Conservation (phyloP, 2,888 invertebrate genomes). For the Maniola hyperantus region DNA sequence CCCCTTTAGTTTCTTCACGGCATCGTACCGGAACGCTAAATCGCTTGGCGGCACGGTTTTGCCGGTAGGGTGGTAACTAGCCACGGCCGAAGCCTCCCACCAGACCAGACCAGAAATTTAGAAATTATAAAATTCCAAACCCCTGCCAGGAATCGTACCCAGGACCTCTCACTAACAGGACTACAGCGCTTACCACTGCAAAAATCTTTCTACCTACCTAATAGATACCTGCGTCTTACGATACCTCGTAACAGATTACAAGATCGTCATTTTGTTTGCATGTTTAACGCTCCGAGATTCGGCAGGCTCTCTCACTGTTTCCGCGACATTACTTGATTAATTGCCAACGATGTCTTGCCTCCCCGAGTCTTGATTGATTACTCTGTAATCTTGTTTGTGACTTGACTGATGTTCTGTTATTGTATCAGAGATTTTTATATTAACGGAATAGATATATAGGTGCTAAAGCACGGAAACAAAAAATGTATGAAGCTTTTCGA, state of each 20-base stretch:
- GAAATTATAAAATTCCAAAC: no score
- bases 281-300: slow-evolving; percentile 19
- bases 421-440: slow-evolving; percentile 59
- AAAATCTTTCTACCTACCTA: no score
- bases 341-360: slow-evolving; percentile 61
- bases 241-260: background rate
- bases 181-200: no score
- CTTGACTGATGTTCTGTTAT: slow-evolving; percentile 69
- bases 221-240: no score
- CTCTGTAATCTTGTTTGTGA: slow-evolving; percentile 78
- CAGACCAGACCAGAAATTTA: no score
- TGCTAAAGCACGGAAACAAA: background rate
- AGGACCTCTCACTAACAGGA: no score
- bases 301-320: slow-evolving; percentile 50
- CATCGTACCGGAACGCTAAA: no score
- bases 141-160: no score
- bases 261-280: slow-evolving; percentile 14
- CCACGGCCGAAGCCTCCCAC: no score
- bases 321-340: slow-evolving; percentile 70
- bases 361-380: slow-evolving; percentile 68
- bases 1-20: no score
- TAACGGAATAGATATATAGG: slow-evolving; percentile 4
- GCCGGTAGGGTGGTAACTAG: no score
- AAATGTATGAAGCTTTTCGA: background rate
- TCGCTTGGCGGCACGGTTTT: no score